Conservation (phyloP, 2,888 invertebrate genomes). For the Oasisia sp. region DNA sequence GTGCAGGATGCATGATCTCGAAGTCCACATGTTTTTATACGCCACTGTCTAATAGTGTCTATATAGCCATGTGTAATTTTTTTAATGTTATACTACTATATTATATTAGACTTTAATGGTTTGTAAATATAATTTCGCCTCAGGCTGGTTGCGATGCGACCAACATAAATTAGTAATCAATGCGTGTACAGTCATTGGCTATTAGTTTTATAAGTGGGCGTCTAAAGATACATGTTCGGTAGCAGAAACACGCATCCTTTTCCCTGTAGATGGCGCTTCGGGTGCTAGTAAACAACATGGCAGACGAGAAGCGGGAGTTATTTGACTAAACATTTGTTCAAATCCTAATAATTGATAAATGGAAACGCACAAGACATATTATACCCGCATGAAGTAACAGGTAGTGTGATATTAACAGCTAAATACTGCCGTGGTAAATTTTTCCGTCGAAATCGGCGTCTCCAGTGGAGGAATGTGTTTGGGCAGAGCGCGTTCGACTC, state of each 20-base stretch:
- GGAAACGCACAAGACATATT: background rate
- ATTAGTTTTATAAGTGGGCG: background rate
- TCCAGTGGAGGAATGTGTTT: background rate
- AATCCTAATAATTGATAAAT: background rate
- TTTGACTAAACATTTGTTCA: background rate
- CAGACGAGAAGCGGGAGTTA: constrained; percentile 12
- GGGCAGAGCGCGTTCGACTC: background rate
- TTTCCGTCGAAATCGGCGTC: background rate
- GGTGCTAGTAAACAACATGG: background rate
- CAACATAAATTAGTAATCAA: background rate
- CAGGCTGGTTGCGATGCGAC: background rate
- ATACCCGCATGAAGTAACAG: background rate
- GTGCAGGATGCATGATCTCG: too few relatives aligned
- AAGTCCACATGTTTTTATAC: too few relatives aligned
- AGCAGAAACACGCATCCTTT: background rate
- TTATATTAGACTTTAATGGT: too few relatives aligned
- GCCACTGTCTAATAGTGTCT: too few relatives aligned
- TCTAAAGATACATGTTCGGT: background rate
- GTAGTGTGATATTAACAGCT: constrained; percentile 14
- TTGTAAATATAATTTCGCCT: background rate
- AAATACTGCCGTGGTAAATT: background rate
- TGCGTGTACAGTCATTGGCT: background rate
- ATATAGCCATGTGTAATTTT: too few relatives aligned
- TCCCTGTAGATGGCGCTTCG: background rate
- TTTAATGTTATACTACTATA: too few relatives aligned